A percentile compares a stretch with the other conserved stretches of the same genome.
phyloP scores from a whole-genome alignment of 2,888 invertebrate species.

The Tenthredo mesomela region DNA sequence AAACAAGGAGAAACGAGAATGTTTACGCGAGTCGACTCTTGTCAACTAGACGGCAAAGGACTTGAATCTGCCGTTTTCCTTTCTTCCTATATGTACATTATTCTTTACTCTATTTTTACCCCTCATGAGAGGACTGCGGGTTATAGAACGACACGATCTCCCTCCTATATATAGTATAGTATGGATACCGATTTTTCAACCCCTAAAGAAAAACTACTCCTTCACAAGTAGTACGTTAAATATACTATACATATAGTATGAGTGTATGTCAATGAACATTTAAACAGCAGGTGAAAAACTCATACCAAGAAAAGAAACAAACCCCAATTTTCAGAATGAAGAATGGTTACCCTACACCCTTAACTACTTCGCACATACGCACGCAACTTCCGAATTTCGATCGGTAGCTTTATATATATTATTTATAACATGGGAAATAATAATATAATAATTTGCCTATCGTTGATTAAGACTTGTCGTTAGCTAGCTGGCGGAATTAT shows the following conservation, averaged over 20 bases:
- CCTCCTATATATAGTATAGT: no score
- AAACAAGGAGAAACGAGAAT: conserved; percentile 76
- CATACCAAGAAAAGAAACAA: not conserved
- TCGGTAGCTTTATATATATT: not conserved
- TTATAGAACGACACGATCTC: no score
- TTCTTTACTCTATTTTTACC: conserved; percentile 20
- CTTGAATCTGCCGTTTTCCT: conserved; percentile 73
- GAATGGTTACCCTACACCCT: not conserved
- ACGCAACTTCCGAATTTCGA: not conserved
- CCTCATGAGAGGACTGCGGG: no score
- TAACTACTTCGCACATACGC: not conserved
- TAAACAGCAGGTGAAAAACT: no score
- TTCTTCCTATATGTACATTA: conserved; percentile 45
- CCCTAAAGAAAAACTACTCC: no score
- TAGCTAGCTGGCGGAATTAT: not conserved
- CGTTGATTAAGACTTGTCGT: conserved; percentile 31
- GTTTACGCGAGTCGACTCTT: conserved; percentile 77
- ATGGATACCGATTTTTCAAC: no score
- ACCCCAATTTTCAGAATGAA: not conserved
- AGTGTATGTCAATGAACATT: no score
- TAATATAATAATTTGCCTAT: not conserved
- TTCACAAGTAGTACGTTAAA: no score
- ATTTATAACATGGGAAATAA: not conserved
- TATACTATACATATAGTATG: no score
- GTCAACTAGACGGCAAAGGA: conserved; percentile 75